Evolutionary conservation across 2,888 invertebrate genomes (phyloP).

Genomic region (Galerucella nymphaeae): DNA sequence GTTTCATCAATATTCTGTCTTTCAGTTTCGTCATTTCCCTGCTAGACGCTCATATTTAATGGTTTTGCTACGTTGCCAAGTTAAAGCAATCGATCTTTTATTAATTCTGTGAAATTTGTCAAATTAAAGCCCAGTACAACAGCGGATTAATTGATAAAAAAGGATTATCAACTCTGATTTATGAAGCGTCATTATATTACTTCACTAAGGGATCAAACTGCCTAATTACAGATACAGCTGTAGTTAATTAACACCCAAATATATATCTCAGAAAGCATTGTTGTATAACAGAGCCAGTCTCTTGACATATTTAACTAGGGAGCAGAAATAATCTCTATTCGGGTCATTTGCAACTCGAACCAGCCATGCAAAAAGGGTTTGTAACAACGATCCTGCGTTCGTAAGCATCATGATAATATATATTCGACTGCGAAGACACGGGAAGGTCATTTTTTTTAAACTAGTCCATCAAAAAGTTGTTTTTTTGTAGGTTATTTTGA

Average conservation of each 20-base stretch:
- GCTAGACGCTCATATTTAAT: too few relatives aligned
- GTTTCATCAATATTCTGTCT: too few relatives aligned
- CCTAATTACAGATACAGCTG: conserved; percentile 1
- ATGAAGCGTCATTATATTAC: neutral
- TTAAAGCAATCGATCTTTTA: too few relatives aligned
- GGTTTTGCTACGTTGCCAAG: too few relatives aligned
- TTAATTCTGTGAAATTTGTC: too few relatives aligned
- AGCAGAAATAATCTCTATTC: neutral
- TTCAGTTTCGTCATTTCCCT: too few relatives aligned
- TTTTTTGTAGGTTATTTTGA: too few relatives aligned
- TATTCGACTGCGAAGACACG: too few relatives aligned
- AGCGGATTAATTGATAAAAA: too few relatives aligned
- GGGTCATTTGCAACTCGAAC: neutral
- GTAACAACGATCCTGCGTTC: neutral
- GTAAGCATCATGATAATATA: neutral
- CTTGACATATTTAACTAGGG: neutral
- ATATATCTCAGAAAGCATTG: conserved; percentile 4
- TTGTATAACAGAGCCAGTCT: neutral
- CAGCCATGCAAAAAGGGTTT: neutral
- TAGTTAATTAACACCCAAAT: neutral
- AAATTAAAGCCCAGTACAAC: too few relatives aligned
- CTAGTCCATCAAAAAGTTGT: too few relatives aligned
- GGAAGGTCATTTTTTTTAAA: too few relatives aligned
- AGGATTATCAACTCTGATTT: neutral
- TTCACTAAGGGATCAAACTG: neutral